Conservation (phyloP, 2,797 vertebrate genomes). For the Pseudotriccus pelzelni region DNA sequence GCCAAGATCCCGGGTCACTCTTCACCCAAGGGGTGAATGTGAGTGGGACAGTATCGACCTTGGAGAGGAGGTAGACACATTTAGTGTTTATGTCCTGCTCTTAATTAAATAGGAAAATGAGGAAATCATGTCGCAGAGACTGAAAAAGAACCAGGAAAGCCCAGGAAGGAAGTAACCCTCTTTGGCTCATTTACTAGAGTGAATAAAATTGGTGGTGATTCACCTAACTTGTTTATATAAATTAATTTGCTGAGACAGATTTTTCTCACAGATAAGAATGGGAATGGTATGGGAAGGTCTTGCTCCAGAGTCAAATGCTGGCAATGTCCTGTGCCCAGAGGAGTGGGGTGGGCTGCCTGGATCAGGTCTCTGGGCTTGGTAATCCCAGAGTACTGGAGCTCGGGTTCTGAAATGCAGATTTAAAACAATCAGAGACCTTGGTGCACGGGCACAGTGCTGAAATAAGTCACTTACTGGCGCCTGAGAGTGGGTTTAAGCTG, state of each 20-base stretch:
- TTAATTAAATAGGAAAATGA: neutral
- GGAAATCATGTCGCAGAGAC: neutral
- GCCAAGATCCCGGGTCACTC: neutral
- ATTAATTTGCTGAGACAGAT: neutral
- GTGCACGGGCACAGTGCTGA: neutral
- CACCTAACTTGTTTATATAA: neutral
- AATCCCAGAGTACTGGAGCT: neutral
- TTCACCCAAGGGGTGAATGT: neutral
- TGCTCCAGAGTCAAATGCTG: neutral
- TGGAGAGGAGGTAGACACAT: neutral
- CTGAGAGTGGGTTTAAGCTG: slow-evolving; percentile 52
- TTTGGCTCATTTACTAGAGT: neutral
- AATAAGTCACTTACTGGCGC: neutral
- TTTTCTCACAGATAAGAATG: neutral
- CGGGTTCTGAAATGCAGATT: neutral
- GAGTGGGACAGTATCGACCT: fast-evolving
- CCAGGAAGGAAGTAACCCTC: neutral
- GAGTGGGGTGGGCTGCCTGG: neutral
- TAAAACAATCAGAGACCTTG: neutral
- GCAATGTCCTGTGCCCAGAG: neutral
- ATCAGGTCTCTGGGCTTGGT: neutral
- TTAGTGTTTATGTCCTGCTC: neutral
- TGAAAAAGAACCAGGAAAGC: neutral
- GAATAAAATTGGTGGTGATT: neutral
- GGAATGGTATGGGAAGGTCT: neutral